phyloP scores from a whole-genome alignment of 1,140 invertebrate species.

The Bacillus rossius region DNA sequence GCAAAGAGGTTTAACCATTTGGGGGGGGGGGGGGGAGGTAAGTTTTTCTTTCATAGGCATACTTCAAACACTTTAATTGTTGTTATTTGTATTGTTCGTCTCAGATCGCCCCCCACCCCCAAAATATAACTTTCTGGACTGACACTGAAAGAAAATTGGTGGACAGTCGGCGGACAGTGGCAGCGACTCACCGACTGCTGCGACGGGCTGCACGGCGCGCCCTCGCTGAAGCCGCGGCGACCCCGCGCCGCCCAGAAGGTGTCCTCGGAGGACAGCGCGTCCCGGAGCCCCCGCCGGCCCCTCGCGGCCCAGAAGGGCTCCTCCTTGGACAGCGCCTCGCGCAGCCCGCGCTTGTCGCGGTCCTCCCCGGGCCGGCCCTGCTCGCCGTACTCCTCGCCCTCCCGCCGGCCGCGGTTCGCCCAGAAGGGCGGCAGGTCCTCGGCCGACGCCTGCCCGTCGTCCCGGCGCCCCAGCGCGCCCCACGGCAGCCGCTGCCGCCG shows the following conservation, averaged over 20 bases:
- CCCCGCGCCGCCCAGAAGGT: slow-evolving; percentile 5
- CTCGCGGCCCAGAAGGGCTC: slow-evolving; percentile 12
- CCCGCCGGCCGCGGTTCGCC: background rate
- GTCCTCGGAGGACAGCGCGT: background rate
- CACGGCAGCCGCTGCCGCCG: background rate
- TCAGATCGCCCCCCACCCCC: no score
- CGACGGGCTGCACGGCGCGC: no score
- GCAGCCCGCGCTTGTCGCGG: background rate
- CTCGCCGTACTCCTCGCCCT: background rate
- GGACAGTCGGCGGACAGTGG: no score
- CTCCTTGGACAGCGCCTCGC: slow-evolving; percentile 1
- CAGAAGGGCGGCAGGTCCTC: background rate
- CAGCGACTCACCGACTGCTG: no score
- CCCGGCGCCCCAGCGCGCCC: background rate
- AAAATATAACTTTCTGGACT: no score
- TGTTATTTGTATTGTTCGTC: no score
- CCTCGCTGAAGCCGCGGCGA: no score
- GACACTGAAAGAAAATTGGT: no score
- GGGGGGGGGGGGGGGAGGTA: no score
- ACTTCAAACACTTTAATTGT: no score
- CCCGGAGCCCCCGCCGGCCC: background rate
- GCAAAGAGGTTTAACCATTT: no score
- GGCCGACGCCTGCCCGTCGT: background rate
- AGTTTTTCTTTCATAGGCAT: no score
- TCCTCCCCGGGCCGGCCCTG: background rate